Percentiles rank a stretch among this genome's conserved stretches.
Conservation (phyloP, 2,888 invertebrate genomes). For the Lasius fuliginosus region DNA sequence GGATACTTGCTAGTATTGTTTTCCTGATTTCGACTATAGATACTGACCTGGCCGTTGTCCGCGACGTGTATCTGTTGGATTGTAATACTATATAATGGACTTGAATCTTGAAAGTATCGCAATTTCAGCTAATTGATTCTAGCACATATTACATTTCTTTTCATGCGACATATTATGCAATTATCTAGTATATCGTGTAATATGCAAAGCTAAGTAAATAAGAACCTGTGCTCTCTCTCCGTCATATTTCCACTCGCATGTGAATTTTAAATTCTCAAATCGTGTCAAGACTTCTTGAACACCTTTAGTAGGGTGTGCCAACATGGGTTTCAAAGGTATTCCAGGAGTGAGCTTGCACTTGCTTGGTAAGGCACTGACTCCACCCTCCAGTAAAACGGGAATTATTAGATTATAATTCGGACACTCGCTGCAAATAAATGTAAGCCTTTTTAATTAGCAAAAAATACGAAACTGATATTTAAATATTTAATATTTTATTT, state of each 20-base stretch:
- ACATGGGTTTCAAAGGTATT: constrained; percentile 98
- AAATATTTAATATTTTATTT: neutral
- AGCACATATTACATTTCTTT: neutral
- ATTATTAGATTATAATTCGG: constrained; percentile 97
- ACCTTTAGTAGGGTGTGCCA: constrained; percentile 99
- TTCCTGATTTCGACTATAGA: constrained; percentile 98
- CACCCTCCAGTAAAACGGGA: constrained; percentile 92
- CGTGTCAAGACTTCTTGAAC: constrained; percentile 95
- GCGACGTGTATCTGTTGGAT: constrained; percentile 90
- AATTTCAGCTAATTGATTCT: neutral
- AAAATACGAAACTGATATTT: neutral
- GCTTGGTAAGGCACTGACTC: constrained; percentile 91
- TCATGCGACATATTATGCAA: neutral
- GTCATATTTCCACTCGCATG: constrained; percentile 99
- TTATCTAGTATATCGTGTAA: neutral
- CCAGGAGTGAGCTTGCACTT: constrained; percentile 96
- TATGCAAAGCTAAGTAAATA: neutral
- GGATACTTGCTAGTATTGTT: constrained; percentile 98
- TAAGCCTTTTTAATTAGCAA: neutral
- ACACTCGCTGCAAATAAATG: constrained; percentile 91
- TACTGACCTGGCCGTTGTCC: constrained; percentile 90
- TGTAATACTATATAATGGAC: neutral
- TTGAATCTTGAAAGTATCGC: constrained; percentile 3
- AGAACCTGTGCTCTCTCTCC: constrained; percentile 98
- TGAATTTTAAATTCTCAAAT: constrained; percentile 94